These are phyloP conservation scores for Charadrius vociferus DNA, from an alignment of 2,113 vertebrate genomes.

Conservation along the genomic window DNA sequence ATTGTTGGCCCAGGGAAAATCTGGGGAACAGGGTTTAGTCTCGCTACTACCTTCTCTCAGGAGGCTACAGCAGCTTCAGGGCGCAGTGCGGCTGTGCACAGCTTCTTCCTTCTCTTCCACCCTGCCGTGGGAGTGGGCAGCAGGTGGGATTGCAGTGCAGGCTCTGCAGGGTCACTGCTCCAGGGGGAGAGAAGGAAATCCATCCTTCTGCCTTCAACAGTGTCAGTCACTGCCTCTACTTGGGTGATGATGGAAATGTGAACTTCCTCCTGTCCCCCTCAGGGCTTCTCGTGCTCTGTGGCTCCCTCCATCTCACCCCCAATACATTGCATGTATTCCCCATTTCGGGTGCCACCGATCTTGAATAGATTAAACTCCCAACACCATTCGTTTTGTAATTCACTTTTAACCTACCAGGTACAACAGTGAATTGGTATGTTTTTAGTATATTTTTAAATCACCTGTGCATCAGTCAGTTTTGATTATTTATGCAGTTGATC, in stretches of 20 bases:
- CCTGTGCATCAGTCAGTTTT: neutral
- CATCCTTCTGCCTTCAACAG: neutral
- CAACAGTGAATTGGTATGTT: rapidly evolving
- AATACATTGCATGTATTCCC: neutral
- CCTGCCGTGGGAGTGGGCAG: neutral
- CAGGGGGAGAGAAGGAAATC: neutral
- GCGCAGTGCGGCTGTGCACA: neutral
- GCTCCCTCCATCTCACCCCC: neutral
- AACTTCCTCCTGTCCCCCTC: neutral
- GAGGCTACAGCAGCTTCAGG: neutral
- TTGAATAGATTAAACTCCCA: neutral
- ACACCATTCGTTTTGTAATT: neutral
- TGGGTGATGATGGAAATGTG: neutral
- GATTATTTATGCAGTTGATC: neutral
- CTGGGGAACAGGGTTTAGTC: neutral
- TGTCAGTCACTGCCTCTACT: neutral
- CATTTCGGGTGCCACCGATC: neutral
- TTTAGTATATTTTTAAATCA: neutral
- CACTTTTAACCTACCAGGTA: neutral
- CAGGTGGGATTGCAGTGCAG: neutral
- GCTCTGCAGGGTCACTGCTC: neutral
- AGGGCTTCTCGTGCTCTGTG: neutral
- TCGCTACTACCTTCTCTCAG: neutral
- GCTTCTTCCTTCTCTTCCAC: neutral
- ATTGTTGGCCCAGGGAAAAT: neutral